Percentiles rank a stretch among this genome's conserved stretches.
Evolutionary conservation across 2,888 invertebrate species (phyloP).

Genomic region (Melinaea menophilus): DNA sequence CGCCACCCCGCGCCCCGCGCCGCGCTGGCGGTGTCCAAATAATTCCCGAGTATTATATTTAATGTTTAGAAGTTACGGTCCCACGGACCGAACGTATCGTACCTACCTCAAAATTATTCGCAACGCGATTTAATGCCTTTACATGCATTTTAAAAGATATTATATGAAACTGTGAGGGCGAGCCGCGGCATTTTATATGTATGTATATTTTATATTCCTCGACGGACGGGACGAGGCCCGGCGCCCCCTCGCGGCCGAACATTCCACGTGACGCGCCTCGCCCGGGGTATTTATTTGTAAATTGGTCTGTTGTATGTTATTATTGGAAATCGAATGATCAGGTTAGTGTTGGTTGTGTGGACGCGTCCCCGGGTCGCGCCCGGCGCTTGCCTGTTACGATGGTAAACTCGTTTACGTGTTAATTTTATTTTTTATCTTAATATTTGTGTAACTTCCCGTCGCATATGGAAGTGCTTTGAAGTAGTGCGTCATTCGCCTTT

Average conservation of each 20-base stretch:
- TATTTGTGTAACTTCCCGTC: too few relatives aligned
- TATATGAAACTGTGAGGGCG: conserved; percentile 7
- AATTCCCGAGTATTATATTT: conserved; percentile 25
- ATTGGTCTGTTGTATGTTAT: conserved; percentile 5
- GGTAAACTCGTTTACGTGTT: too few relatives aligned
- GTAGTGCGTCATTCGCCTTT: too few relatives aligned
- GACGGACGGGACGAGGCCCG: conserved; percentile 5
- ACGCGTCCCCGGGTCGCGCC: too few relatives aligned
- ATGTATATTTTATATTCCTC: neutral
- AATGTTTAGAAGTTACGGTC: conserved; percentile 19
- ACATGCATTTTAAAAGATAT: conserved; percentile 13
- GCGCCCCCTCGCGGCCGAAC: too few relatives aligned
- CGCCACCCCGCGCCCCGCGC: neutral
- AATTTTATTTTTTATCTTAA: too few relatives aligned
- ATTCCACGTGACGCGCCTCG: too few relatives aligned
- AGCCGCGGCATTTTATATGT: conserved; percentile 10
- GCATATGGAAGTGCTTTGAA: too few relatives aligned
- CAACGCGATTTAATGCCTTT: conserved; percentile 15
- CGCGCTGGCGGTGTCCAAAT: neutral
- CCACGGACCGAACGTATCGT: conserved; percentile 11
- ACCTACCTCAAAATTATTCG: conserved; percentile 38
- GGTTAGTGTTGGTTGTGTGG: neutral
- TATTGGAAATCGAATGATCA: conserved; percentile 1
- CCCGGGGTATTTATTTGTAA: too few relatives aligned
- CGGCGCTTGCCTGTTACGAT: too few relatives aligned